phyloP scores from a whole-genome alignment of 2,888 invertebrate species.

The Dinocampus coccinellae region DNA sequence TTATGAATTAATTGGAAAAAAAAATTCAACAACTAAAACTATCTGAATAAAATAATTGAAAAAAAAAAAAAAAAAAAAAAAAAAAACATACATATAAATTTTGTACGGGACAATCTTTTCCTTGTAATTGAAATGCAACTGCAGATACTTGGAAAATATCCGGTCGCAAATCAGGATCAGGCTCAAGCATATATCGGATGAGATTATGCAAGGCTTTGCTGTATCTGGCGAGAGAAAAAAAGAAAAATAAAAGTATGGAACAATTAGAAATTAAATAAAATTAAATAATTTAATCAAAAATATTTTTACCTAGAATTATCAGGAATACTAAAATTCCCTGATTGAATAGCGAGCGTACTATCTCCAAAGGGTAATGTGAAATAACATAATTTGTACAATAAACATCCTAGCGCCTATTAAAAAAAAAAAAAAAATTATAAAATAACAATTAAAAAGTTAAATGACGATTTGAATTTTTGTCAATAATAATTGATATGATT shows the following conservation, averaged over 20 bases:
- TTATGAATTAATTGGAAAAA: neutral
- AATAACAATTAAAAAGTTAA: constrained; percentile 2
- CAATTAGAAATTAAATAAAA: too few species aligned
- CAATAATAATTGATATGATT: neutral
- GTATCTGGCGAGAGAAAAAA: constrained; percentile 53
- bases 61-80: neutral
- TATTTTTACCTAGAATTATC: constrained; percentile 78
- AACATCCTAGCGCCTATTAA: constrained; percentile 85
- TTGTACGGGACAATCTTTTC: constrained; percentile 83
- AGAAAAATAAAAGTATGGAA: constrained; percentile 29
- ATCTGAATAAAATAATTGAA: constrained; percentile 9
- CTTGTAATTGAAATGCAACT: constrained; percentile 79
- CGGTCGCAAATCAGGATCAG: constrained; percentile 84
- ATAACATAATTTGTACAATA: constrained; percentile 90
- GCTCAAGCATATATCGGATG: constrained; percentile 82
- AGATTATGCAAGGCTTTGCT: constrained; percentile 64
- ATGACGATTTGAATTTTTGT: neutral
- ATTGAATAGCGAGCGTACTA: constrained; percentile 92
- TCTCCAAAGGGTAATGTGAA: constrained; percentile 92
- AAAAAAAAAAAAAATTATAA: constrained; percentile 36
- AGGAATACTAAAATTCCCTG: constrained; percentile 88
- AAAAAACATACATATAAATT: constrained; percentile 80
- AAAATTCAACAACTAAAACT: too few species aligned
- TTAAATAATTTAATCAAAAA: constrained; percentile 2
- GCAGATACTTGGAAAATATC: constrained; percentile 88